phyloP scores from a whole-genome alignment of 1,140 invertebrate genomes.

The Drosophila cardini region DNA sequence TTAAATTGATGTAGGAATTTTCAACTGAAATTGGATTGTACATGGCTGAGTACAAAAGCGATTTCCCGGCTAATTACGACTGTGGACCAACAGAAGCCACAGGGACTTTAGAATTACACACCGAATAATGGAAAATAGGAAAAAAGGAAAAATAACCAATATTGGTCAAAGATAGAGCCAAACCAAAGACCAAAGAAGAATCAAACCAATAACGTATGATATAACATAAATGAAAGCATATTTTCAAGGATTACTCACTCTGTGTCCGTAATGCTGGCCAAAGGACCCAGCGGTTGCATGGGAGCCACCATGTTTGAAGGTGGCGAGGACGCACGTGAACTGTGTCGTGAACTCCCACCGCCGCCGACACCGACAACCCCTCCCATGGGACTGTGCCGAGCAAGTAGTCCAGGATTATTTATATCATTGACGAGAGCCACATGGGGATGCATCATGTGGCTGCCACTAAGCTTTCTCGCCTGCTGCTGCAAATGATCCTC shows the following conservation, averaged over 20 bases:
- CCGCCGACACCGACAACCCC: constrained; percentile 38
- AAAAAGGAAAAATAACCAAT: constrained; percentile 24
- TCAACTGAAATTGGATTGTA: constrained; percentile 49
- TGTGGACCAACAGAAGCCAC: constrained; percentile 41
- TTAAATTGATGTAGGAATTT: constrained; percentile 21
- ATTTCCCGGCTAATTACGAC: constrained; percentile 41
- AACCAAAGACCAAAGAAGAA: constrained; percentile 3
- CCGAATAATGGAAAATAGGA: constrained; percentile 1
- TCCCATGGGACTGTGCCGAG: constrained; percentile 74
- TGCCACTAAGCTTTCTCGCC: constrained; percentile 84
- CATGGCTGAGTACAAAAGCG: constrained; percentile 53
- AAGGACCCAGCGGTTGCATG: constrained; percentile 86
- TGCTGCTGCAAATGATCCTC: constrained; percentile 86
- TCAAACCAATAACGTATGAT: constrained; percentile 2
- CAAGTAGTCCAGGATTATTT: constrained; percentile 85
- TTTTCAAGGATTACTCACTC: constrained; percentile 85
- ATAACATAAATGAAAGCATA: constrained; percentile 1
- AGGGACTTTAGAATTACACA: constrained; percentile 25
- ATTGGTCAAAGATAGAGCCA: constrained; percentile 5
- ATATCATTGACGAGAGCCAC: constrained; percentile 85
- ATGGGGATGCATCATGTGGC: constrained; percentile 59
- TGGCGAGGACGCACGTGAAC: constrained; percentile 75
- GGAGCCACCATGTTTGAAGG: constrained; percentile 79
- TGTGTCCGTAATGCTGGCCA: constrained; percentile 87
- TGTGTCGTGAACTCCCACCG: constrained; percentile 77